phyloP scores from a whole-genome alignment of 1,140 invertebrate species.

The Fragariocoptes setiger region DNA sequence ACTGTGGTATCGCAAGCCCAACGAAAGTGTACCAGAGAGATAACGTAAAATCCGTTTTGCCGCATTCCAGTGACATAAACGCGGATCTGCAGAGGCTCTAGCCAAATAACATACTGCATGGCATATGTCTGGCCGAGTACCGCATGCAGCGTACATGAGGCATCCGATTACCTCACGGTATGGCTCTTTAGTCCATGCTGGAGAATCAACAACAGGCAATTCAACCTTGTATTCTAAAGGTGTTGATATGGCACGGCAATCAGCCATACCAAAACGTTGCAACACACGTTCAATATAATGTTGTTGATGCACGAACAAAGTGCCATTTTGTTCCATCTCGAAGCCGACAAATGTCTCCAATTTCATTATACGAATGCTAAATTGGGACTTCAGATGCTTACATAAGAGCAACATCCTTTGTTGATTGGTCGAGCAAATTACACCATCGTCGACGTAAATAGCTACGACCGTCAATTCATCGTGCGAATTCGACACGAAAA shows the following conservation, averaged over 20 bases:
- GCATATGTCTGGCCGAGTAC: conserved; percentile 11
- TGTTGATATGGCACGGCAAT: not conserved
- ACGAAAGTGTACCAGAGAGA: conserved; percentile 13
- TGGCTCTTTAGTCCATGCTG: conserved; percentile 8
- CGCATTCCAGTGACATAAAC: conserved; percentile 13
- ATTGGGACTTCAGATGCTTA: not conserved
- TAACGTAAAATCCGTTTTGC: conserved; percentile 12
- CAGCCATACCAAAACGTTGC: conserved; percentile 10
- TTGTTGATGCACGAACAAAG: conserved; percentile 5
- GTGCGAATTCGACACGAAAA: not conserved
- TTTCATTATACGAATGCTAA: conserved; percentile 1
- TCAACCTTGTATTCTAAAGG: conserved; percentile 12
- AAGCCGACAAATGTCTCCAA: conserved; percentile 9
- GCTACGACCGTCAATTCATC: conserved; percentile 4
- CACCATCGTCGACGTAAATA: conserved; percentile 12
- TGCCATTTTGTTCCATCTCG: conserved; percentile 7
- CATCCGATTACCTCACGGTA: conserved; percentile 8
- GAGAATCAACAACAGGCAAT: not conserved
- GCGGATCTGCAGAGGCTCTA: not conserved
- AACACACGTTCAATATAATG: conserved; percentile 1
- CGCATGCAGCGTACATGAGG: conserved; percentile 6
- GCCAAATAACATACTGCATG: conserved; percentile 14
- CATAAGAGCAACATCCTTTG: conserved; percentile 1
- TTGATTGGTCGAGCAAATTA: conserved; percentile 4
- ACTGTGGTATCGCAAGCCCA: conserved; percentile 3